phyloP scores from a whole-genome alignment of 2,797 vertebrate species.

The Artibeus jamaicensis region DNA sequence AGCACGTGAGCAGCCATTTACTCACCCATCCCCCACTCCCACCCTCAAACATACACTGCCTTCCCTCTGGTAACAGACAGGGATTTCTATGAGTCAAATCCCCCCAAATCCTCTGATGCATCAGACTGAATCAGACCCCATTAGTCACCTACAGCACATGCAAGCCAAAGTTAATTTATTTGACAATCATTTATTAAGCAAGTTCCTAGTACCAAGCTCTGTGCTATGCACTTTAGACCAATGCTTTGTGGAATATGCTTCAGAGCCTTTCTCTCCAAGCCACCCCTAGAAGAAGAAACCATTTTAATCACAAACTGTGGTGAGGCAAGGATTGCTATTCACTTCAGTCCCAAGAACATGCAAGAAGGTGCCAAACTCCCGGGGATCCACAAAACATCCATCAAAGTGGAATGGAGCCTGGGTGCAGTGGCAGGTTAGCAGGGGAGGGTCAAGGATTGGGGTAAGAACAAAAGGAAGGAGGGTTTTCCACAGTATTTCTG shows the following conservation, averaged over 20 bases:
- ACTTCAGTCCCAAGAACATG: not conserved
- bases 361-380: not conserved
- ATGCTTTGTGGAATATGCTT: not conserved
- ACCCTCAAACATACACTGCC: not conserved
- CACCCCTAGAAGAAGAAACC: not conserved
- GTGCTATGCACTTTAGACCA: not conserved
- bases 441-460: rapidly evolving
- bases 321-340: not conserved
- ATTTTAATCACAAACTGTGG: not conserved
- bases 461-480: not conserved
- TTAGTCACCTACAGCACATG: not conserved
- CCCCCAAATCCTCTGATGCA: not conserved
- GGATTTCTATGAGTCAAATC: not conserved
- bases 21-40: not conserved
- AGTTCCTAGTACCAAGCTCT: not conserved
- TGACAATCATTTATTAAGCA: not conserved
- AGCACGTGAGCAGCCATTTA: too few species aligned
- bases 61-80: not conserved
- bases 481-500: not conserved
- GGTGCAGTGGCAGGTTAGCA: not conserved
- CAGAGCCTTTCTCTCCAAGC: not conserved
- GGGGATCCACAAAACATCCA: not conserved
- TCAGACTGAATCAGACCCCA: not conserved
- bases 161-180: not conserved
- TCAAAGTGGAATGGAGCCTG: not conserved